phyloP scores from a whole-genome alignment of 2,888 invertebrate species.

The Selenia dentaria region DNA sequence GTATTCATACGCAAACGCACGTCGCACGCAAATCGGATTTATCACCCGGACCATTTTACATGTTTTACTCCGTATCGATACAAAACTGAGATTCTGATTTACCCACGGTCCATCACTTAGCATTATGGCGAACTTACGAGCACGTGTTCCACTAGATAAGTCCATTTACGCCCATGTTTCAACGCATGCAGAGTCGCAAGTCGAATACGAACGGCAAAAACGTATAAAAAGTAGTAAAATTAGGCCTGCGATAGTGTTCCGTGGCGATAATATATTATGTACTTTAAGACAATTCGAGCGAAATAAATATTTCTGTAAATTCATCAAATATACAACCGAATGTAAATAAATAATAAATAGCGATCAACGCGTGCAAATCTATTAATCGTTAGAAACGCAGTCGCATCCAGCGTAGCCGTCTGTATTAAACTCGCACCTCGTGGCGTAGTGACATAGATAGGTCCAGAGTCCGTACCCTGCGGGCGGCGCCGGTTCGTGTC shows the following conservation, averaged over 20 bases:
- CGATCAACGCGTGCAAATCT: not conserved
- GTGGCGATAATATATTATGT: not conserved
- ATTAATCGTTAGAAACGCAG: no score
- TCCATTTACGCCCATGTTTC: no score
- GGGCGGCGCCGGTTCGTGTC: no score
- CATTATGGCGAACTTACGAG: no score
- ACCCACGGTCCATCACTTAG: not conserved
- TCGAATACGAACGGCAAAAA: no score
- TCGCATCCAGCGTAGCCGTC: no score
- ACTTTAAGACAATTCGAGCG: not conserved
- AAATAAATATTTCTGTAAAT: not conserved
- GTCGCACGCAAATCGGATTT: not conserved
- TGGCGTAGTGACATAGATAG: no score
- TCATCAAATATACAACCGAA: not conserved
- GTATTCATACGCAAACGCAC: not conserved
- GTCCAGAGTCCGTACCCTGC: no score
- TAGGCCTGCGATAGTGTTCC: not conserved
- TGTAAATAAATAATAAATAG: not conserved
- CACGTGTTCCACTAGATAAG: no score
- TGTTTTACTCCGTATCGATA: constrained; percentile 1
- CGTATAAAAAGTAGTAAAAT: no score
- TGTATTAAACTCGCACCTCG: no score
- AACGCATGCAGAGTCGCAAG: no score
- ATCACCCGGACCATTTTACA: not conserved
- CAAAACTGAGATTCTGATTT: constrained; percentile 7